phyloP scores from a whole-genome alignment of 2,797 vertebrate species.

The Myotis pilosus region DNA sequence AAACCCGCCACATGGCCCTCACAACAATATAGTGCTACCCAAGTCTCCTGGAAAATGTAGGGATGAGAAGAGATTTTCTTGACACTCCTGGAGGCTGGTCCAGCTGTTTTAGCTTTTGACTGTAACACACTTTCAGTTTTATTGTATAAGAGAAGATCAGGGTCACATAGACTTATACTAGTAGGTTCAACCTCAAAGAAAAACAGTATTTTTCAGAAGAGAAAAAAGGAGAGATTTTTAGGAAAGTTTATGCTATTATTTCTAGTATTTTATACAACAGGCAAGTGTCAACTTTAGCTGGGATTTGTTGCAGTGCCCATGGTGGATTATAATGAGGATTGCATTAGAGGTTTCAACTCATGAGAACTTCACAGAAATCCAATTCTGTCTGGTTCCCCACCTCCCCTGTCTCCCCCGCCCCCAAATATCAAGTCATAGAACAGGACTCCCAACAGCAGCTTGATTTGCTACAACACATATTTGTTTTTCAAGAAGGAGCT shows the following conservation, averaged over 20 bases:
- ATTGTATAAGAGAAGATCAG: neutral
- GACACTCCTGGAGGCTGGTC: neutral
- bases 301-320: neutral
- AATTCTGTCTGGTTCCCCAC: neutral
- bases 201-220: conserved; percentile 8
- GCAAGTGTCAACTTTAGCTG: neutral
- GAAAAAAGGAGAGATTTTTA: neutral
- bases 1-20: neutral
- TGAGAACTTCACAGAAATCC: neutral
- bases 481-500: neutral
- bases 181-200: neutral
- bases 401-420: neutral
- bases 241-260: neutral
- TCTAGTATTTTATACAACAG: neutral
- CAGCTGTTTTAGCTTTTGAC: conserved; percentile 13
- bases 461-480: neutral
- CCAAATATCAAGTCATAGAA: neutral
- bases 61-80: neutral
- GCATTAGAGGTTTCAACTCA: neutral
- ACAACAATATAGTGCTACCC: neutral
- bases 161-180: neutral
- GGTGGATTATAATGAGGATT: neutral
- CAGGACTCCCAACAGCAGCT: neutral
- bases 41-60: neutral
- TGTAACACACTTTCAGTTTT: neutral